Percentiles rank a stretch among this genome's conserved stretches.
These are phyloP conservation scores for Antheraea mylitta DNA, from an alignment of 1,140 invertebrate species.

Conservation along the genomic window DNA sequence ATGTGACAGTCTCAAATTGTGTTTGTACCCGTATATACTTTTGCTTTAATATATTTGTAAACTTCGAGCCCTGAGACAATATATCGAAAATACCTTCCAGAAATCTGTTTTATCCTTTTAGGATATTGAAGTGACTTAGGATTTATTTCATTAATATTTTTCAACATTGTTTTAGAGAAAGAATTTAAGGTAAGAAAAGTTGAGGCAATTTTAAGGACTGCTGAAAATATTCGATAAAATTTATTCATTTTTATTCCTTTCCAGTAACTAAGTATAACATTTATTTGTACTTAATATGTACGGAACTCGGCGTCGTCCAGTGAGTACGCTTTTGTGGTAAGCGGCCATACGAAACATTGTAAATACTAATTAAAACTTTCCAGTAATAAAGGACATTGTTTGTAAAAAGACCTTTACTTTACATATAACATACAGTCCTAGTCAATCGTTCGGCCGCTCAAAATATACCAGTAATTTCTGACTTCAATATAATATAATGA, in stretches of 20 bases:
- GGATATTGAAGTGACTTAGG: neutral
- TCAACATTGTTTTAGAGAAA: neutral
- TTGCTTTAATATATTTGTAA: slow-evolving; percentile 33
- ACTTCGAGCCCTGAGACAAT: slow-evolving; percentile 7
- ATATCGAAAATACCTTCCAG: neutral
- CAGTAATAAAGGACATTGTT: slow-evolving; percentile 54
- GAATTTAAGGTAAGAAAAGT: neutral
- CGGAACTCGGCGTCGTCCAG: neutral
- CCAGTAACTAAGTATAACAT: too few relatives aligned
- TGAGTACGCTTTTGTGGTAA: slow-evolving; percentile 31
- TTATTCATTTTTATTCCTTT: too few relatives aligned
- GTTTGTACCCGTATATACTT: slow-evolving; percentile 23
- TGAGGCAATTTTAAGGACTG: too few relatives aligned
- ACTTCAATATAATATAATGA: too few relatives aligned
- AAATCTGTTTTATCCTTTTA: neutral
- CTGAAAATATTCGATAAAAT: too few relatives aligned
- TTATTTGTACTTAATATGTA: neutral
- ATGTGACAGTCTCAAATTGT: slow-evolving; percentile 25
- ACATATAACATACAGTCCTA: neutral
- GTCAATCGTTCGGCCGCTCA: too few relatives aligned
- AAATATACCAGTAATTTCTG: too few relatives aligned
- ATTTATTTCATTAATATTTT: neutral
- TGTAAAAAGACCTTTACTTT: slow-evolving; percentile 29
- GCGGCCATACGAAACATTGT: slow-evolving; percentile 37
- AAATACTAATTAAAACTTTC: slow-evolving; percentile 58